Evolutionary conservation across 2,888 invertebrate species (phyloP).

Genomic region (Dynastes grantii): DNA sequence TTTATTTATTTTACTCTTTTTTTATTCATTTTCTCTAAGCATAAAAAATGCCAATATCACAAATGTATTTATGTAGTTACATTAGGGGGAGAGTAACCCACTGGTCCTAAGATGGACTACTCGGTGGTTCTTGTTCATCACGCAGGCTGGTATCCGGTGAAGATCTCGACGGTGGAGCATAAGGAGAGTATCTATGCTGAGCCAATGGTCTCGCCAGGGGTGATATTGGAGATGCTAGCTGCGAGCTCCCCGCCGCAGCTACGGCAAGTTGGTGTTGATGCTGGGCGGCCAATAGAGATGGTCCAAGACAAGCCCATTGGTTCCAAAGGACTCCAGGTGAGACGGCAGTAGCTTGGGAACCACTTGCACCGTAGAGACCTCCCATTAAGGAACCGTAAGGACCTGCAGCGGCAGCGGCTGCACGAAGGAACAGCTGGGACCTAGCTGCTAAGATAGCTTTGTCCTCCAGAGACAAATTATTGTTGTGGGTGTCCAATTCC

Average conservation of each 20-base stretch:
- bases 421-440: constrained; percentile 82
- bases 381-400: constrained; percentile 75
- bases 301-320: constrained; percentile 81
- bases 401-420: constrained; percentile 76
- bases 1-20: constrained; percentile 30
- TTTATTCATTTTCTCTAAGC: constrained; percentile 51
- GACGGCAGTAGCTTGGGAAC: constrained; percentile 67
- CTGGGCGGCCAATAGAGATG: constrained; percentile 75
- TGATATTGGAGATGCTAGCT: constrained; percentile 71
- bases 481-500: constrained; percentile 81
- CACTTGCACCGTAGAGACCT: constrained; percentile 71
- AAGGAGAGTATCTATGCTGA: constrained; percentile 75
- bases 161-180: constrained; percentile 72
- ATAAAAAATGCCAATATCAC: constrained; percentile 58
- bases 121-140: constrained; percentile 70
- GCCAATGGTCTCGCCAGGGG: constrained; percentile 75
- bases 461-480: constrained; percentile 83
- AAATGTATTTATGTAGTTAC: constrained; percentile 42
- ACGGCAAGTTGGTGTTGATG: constrained; percentile 76
- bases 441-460: constrained; percentile 84
- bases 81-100: constrained; percentile 36
- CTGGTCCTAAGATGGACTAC: constrained; percentile 65
- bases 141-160: constrained; percentile 77
- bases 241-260: constrained; percentile 72
- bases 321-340: constrained; percentile 78